Evolutionary conservation across 2,888 invertebrate genomes (phyloP), one percentile per base, ranked within the genome.

Genomic region (Marronus borbonicus): DNA sequence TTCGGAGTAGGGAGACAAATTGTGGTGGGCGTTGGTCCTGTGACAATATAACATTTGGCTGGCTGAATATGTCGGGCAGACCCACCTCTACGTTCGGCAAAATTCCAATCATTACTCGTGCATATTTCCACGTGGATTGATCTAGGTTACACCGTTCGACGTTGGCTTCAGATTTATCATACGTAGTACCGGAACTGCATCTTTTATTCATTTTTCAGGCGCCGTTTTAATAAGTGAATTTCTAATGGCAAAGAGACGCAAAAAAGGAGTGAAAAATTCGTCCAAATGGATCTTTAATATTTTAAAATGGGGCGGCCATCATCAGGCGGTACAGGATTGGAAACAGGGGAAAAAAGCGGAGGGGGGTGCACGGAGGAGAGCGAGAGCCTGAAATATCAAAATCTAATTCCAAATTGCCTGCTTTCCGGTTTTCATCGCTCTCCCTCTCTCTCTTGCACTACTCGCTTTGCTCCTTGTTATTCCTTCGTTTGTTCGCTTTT

Each of bases 271-370:
- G 28, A 28, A 64, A 64, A 64, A 64, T 31, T 64, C 62, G 62
- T 36, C 62, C 62, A 64, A 64, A 64, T 64, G 62, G 62, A 36
- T 64, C 62, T 64, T 64, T 64, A 64, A 64, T 64, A 64, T 64
- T 64, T 64, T 64, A 64, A 64, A 64, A 64, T 28, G 31, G 62
- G 62, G 62, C 14, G 62, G 36, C 62, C 17, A 52, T 52, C 52
- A 17, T 52, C 52, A 52, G 52, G n/a, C n/a, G n/a, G 8, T 44
- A 44, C 44, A 10, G 44, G 44, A 44, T 44, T 8, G 44, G 44
- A 44, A 52, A 17, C 0, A 17, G 52, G 52, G n/a, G n/a, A 17
- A 52, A 17, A 52, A n/a, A n/a, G 52, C 14, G 14, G 52, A 17
- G 17, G 52, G 7, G 0, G 5, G 24, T 1, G 24, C 24, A 24